Base-by-base conservation (phyloP, 2,113 vertebrate genomes). In the Oncorhynchus masou region DNA sequence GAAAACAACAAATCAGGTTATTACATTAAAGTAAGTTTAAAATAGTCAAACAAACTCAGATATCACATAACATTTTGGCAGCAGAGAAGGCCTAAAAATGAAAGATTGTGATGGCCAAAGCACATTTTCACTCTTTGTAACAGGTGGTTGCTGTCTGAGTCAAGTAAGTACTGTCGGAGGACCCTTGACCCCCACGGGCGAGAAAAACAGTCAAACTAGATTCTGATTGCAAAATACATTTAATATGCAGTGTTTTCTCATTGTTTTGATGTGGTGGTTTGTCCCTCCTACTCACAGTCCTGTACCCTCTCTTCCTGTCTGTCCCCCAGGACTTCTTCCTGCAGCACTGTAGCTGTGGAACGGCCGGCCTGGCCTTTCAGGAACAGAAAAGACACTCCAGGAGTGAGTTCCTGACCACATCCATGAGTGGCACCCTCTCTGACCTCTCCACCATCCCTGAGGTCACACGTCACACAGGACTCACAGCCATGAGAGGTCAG, bases 381-480 rank as follows among this genome's bases (percentile, higher is more conserved):
- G 93, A 95, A 0, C 1, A 74, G 20, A 94, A 93, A 81, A 91
- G 74, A 0, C 78, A 67, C 74, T 90, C 87, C 34, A 92, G 90
- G 62, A 92, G 81, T 81, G 93, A 94, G 64, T 92, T 87, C 59
- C 74, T 93, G 73, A 86, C 93, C 76, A 51, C 89, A 81, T 93
- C 91, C 82, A 92, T 16, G 22, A 83, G 88, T 74, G 89, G 92
- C 73, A 94, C 94, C 19, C n/a, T 92, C 67, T 95, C 94, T 34
- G 95, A 96, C 88, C 93, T 96, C 81, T 94, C 93, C 73, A 94
- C 94, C 78, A 95, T 96, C 85, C 92, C 93, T 3, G 95, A 96
- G 92, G 90, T 90, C 83, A 90, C 91, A 64, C 85, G 19, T 0
- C 92, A 86, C 8, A 79, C 78, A 0, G 86, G 91, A 72, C 82